Evolutionary conservation across 2,797 vertebrate genomes (phyloP).

Genomic region (Phoxinus dragarum): DNA sequence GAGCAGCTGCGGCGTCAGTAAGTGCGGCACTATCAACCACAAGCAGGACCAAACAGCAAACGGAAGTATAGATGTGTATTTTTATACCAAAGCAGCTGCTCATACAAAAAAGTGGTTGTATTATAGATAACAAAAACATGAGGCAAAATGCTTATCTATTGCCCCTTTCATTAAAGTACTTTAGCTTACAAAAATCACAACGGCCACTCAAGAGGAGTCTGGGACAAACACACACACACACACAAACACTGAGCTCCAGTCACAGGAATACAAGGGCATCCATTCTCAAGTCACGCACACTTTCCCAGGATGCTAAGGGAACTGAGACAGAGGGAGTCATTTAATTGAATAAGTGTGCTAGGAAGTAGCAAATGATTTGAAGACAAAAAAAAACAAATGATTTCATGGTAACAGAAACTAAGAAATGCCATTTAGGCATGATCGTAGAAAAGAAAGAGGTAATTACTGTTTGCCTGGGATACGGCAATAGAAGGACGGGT

Average conservation of each 20-base stretch:
- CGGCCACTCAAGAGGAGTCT: conserved; percentile 32
- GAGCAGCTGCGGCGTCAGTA: conserved; percentile 42
- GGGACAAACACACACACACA: conserved; percentile 38
- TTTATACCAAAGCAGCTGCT: conserved; percentile 43
- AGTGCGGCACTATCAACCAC: conserved; percentile 34
- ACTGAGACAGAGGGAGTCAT: conserved; percentile 62
- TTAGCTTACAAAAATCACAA: conserved; percentile 28
- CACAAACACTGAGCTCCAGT: conserved; percentile 44
- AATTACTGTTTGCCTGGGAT: conserved; percentile 74
- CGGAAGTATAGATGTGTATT: conserved; percentile 50
- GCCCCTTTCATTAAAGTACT: conserved; percentile 26
- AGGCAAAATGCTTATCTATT: conserved; percentile 24
- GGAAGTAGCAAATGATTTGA: conserved; percentile 72
- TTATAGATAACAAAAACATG: conserved; percentile 31
- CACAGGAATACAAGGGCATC: conserved; percentile 47
- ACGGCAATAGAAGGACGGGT: conserved; percentile 63
- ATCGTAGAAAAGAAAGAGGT: conserved; percentile 69
- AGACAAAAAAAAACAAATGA: conserved; percentile 70
- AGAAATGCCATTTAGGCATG: conserved; percentile 64
- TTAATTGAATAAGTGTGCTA: conserved; percentile 61
- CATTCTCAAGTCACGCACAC: conserved; percentile 52
- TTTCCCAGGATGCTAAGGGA: conserved; percentile 61
- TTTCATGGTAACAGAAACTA: conserved; percentile 70
- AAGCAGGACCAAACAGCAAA: conserved; percentile 23
- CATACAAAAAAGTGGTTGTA: conserved; percentile 6